Evolutionary conservation across 2,797 vertebrate species (phyloP), one percentile per base, ranked within the genome.

Genomic region (Anabacerthia variegaticeps): DNA sequence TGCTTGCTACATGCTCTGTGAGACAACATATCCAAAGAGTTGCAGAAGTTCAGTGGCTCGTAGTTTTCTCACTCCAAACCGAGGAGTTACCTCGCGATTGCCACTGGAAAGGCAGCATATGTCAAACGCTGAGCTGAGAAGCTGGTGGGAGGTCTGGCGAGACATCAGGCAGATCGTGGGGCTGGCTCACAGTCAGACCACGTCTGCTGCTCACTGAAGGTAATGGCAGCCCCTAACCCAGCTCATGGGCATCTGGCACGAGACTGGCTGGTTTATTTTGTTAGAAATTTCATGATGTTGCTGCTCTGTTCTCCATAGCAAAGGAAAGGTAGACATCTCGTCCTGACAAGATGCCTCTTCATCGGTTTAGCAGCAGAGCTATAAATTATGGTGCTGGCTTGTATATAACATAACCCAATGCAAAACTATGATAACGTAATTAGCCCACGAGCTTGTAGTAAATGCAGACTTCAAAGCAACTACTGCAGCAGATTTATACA

Each of bases 391-490:
- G 20, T 27, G 15, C 39, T 66, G 67, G 12, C 6, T 51, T 84
- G 34, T 55, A 49, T 49, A 36, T 82, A 51, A 59, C 23, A 58
- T 8, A 66, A 88, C 8, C 30, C 56, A 66, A 59, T 63, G 75
- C 28, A 82, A 76, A 95, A 67, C 68, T 80, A 23, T 20, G 30
- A 63, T 79, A 81, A 62, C 27, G 28, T 78, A 85, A 86, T 83
- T 93, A 91, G 37, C n/a, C 27, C 8, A 24, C 61, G 43, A 84
- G 55, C 51, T 79, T 66, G 36, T 43, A 75, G 27, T 51, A 88
- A 88, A 90, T 66, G 54, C 18, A 75, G 62, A 51, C 46, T 79
- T 90, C 66, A 81, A 52, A 91, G 41, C 7, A 90, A 44, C 23
- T n/a, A n/a, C 51, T 73, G 20, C 14, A 32, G 39, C 58, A 85